phyloP scores from a whole-genome alignment of 1,140 invertebrate species.

The Apis florea region DNA sequence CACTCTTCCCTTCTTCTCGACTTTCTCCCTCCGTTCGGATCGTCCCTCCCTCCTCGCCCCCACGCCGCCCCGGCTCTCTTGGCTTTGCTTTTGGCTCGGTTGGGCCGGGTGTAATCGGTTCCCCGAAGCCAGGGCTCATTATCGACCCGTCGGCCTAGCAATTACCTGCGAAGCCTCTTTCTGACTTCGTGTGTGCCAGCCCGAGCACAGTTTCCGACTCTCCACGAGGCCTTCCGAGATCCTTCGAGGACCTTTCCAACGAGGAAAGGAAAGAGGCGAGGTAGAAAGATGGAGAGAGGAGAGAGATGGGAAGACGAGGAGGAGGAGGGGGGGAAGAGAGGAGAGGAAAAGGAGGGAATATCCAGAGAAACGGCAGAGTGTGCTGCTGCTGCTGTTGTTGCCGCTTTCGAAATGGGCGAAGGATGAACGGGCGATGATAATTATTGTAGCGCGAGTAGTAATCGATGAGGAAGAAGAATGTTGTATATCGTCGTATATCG shows the following conservation, averaged over 20 bases:
- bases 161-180: conserved; percentile 79
- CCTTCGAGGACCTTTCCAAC: conserved; percentile 47
- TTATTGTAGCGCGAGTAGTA: conserved; percentile 68
- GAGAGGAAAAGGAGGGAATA: conserved; percentile 9
- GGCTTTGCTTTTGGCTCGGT: conserved; percentile 77
- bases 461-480: too few species aligned
- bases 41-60: conserved; percentile 31
- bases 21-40: conserved; percentile 37
- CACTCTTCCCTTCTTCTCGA: conserved; percentile 30
- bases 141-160: conserved; percentile 81
- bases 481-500: too few species aligned
- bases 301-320: not conserved
- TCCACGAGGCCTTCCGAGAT: conserved; percentile 64
- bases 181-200: conserved; percentile 72
- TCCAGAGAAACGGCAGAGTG: conserved; percentile 29
- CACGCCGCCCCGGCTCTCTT: conserved; percentile 58
- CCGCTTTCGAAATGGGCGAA: conserved; percentile 16
- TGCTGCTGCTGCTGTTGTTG: not conserved
- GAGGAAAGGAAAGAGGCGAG: conserved; percentile 20
- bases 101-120: conserved; percentile 80
- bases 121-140: conserved; percentile 80
- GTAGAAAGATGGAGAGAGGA: conserved; percentile 20
- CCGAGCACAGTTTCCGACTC: conserved; percentile 68
- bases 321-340: conserved; percentile 22
- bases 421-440: conserved; percentile 66